A percentile compares a stretch with the other conserved stretches of the same genome.
Conservation (phyloP, 2,113 vertebrate species). For the Shinisaurus crocodilurus region DNA sequence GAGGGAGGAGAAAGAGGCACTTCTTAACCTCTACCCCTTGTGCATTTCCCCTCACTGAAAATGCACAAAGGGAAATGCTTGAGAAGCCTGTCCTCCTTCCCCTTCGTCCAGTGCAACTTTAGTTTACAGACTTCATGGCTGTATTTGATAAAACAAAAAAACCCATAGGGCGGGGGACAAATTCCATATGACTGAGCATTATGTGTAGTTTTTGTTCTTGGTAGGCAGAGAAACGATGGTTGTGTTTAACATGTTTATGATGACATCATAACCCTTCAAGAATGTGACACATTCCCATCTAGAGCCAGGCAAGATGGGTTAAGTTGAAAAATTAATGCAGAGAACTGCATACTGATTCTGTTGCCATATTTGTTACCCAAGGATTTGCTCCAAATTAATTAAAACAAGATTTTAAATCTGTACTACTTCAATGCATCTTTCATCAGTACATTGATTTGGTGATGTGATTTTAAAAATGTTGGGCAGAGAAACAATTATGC, state of each 20-base stretch:
- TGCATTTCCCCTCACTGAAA: not conserved
- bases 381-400: conserved; percentile 61
- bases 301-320: not conserved
- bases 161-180: not conserved
- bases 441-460: conserved; percentile 52
- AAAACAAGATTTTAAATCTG: conserved; percentile 61
- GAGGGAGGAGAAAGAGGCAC: not conserved
- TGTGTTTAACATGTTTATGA: not conserved
- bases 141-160: not conserved
- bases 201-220: not conserved
- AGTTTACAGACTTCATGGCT: not conserved
- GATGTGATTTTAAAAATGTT: conserved; percentile 36
- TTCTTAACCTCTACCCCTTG: not conserved
- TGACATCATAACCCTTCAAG: not conserved
- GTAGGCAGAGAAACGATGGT: not conserved
- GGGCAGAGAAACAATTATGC: conserved; percentile 46
- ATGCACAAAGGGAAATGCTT: not conserved
- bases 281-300: conserved; percentile 2
- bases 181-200: not conserved
- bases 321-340: conserved; percentile 11
- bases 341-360: conserved; percentile 24
- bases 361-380: conserved; percentile 34
- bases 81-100: not conserved
- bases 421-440: conserved; percentile 46
- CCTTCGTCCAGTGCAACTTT: not conserved